These are phyloP conservation scores for Listronotus oregonensis DNA, from an alignment of 1,140 invertebrate species.

Conservation along the genomic window DNA sequence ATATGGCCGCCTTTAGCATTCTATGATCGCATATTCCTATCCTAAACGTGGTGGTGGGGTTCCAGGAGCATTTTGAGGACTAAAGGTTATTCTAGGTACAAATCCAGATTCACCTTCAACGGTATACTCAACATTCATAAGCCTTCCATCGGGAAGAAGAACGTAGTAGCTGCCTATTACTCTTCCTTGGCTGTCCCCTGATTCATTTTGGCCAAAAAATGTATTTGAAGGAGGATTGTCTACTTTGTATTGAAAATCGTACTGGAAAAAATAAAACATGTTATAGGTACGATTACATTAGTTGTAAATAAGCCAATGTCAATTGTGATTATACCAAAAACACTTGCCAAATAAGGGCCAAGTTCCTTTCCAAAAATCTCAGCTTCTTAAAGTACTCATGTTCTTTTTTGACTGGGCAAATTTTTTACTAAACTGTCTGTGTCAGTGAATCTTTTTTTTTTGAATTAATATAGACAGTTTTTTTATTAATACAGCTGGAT, in stretches of 20 bases:
- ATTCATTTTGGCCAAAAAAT: conserved; percentile 69
- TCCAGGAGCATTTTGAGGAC: conserved; percentile 23
- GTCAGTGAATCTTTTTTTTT: no score
- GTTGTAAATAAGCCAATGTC: no score
- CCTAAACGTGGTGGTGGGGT: conserved; percentile 15
- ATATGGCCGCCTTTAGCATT: not conserved
- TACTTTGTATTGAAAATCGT: conserved; percentile 74
- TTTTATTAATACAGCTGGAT: no score
- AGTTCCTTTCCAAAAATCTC: no score
- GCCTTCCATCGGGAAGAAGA: conserved; percentile 67
- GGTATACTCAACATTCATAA: conserved; percentile 71
- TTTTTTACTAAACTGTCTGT: no score
- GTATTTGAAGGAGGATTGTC: conserved; percentile 68
- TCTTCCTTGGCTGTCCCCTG: conserved; percentile 65
- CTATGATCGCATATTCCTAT: not conserved
- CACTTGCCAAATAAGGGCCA: no score
- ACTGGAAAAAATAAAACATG: conserved; percentile 63
- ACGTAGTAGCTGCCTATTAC: conserved; percentile 68
- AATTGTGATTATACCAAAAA: no score
- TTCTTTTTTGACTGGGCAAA: no score
- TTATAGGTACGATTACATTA: no score
- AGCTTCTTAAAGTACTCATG: no score
- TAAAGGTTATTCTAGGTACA: conserved; percentile 67
- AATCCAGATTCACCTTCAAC: conserved; percentile 72
- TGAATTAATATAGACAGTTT: no score